Evolutionary conservation across 2,113 vertebrate species (phyloP).

Genomic region (Pteropus alecto): DNA sequence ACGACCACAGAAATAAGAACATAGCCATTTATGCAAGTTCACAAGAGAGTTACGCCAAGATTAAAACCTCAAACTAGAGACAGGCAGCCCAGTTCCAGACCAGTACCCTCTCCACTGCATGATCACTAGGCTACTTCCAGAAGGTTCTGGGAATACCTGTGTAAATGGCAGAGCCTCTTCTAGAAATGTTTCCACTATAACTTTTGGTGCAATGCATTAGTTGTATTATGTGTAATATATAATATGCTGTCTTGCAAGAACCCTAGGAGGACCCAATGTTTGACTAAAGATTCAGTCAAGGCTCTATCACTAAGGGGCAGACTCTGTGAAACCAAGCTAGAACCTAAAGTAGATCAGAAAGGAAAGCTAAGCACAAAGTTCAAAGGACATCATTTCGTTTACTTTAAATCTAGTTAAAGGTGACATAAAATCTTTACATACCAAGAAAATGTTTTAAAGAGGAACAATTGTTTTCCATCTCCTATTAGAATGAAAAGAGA

Average conservation of each 20-base stretch:
- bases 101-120: background rate
- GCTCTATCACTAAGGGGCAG: background rate
- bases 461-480: background rate
- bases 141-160: background rate
- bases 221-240: too few species aligned
- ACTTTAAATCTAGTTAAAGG: background rate
- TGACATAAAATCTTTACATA: background rate
- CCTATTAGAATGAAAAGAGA: background rate
- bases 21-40: background rate
- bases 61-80: slow-evolving; percentile 18
- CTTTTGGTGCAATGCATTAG: background rate
- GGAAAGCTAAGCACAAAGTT: background rate
- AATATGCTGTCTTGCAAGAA: background rate
- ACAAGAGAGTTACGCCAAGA: background rate
- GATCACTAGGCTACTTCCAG: background rate
- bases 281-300: background rate
- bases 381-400: background rate
- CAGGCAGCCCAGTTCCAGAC: background rate
- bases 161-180: background rate
- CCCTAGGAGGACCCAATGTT: background rate
- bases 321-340: background rate
- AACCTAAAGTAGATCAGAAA: background rate
- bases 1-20: background rate
- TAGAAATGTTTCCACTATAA: background rate
- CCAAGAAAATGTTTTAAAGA: background rate